These are phyloP conservation scores for Sesamia nonagrioides DNA, from an alignment of 1,140 invertebrate genomes.

Conservation along the genomic window DNA sequence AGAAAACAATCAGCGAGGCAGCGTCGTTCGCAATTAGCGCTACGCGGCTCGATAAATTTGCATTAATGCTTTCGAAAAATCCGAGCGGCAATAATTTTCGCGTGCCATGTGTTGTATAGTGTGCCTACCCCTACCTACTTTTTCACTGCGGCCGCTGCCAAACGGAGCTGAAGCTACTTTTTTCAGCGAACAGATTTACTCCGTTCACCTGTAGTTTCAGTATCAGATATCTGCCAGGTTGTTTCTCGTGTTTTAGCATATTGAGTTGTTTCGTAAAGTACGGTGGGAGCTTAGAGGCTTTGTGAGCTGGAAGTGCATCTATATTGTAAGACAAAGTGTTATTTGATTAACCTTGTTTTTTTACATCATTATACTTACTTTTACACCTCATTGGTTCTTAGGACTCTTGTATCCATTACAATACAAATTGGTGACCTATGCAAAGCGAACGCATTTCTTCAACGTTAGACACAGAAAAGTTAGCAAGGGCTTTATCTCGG, in stretches of 20 bases:
- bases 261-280: constrained; percentile 25
- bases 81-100: constrained; percentile 84
- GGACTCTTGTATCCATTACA: not conserved
- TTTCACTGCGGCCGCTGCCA: constrained; percentile 49
- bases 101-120: constrained; percentile 72
- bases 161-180: constrained; percentile 36
- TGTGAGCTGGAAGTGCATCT: not conserved
- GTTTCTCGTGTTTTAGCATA: constrained; percentile 12
- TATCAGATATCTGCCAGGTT: constrained; percentile 20
- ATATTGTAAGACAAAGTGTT: not conserved
- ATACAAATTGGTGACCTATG: too few species aligned
- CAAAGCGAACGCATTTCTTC: not conserved
- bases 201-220: constrained; percentile 23
- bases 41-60: constrained; percentile 85
- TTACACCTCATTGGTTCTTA: too few species aligned
- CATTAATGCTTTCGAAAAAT: constrained; percentile 87
- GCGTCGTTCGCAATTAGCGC: constrained; percentile 86
- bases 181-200: constrained; percentile 46
- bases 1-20: constrained; percentile 86
- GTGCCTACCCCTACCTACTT: constrained; percentile 37
- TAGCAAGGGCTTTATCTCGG: not conserved
- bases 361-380: too few species aligned
- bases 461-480: not conserved
- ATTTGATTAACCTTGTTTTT: too few species aligned
- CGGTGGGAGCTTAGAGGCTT: not conserved